Conservation (phyloP, 1,140 invertebrate genomes). For the Leguminivora glycinivorella region DNA sequence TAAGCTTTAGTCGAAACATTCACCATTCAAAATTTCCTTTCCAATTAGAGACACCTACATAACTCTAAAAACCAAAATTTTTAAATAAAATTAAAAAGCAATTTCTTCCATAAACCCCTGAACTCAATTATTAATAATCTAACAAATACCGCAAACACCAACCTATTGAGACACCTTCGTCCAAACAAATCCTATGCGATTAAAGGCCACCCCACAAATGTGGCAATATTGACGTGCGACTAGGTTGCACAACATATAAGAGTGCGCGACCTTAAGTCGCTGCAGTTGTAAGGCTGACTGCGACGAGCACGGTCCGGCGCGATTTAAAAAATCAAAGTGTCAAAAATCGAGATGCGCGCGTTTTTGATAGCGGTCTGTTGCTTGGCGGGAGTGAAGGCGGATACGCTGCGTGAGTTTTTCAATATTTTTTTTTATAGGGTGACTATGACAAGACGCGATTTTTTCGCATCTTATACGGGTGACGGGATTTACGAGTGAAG, state of each 20-base stretch:
- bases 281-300: constrained; percentile 36
- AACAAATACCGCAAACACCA: background rate
- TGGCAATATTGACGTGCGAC: constrained; percentile 37
- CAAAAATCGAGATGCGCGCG: constrained; percentile 36
- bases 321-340: constrained; percentile 14
- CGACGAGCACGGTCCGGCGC: background rate
- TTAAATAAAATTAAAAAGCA: background rate
- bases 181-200: background rate
- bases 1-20: too few species aligned
- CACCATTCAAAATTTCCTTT: too few species aligned
- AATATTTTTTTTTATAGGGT: background rate
- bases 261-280: background rate
- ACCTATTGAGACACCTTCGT: background rate
- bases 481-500: too few species aligned
- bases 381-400: constrained; percentile 33
- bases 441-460: too few species aligned
- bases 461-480: too few species aligned
- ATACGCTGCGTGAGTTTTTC: constrained; percentile 42
- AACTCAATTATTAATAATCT: background rate
- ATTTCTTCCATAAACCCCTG: background rate
- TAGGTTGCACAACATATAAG: constrained; percentile 42
- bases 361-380: constrained; percentile 33
- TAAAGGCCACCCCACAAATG: constrained; percentile 8
- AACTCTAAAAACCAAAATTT: too few species aligned
- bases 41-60: too few species aligned